Base-by-base conservation (phyloP, 2,797 vertebrate species). In the Gallinago nigripennis region DNA sequence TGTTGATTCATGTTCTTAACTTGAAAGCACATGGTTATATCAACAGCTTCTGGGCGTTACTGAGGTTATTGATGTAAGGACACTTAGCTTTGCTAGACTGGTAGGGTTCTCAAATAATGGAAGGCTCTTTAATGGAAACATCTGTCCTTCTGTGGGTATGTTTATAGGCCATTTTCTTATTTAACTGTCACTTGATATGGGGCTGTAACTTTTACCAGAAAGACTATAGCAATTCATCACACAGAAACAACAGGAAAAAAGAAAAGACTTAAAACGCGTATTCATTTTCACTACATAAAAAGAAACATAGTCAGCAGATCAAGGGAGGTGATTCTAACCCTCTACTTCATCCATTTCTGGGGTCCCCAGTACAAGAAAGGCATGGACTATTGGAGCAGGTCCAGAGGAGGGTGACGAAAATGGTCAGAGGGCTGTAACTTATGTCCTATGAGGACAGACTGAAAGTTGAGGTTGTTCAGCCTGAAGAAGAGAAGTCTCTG, bases 371-470 rank as follows among this genome's bases (percentile, higher is more conserved):
- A 50, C 13, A 63, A 37, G 12, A 50, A 41, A 45, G 51, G 23
- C 9, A 4, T 48, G 31, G 33, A 78, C 19, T 7, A 3, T 23
- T 79, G 63, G 45, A n/a, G 2, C 0, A 0, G 4, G 8, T 79
- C 35, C 33, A 82, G 65, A 58, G 20, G 20, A 76, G 11, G 48
- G 7, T 7, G 4, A 48, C 1, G 2, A 68, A 80, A 28, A 10
- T 21, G 4, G 3, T 43, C 16, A 30, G 24, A 54, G 12, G 4
- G 12, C 1, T 68, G 18, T 28, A 63, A 4, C 8, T 51, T 11
- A 13, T 63, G 37, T 57, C 8, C 24, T 45, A 0, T 28, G 27
- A 57, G 5, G 11, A 54, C 8, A 68, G 12, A 9, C 21, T 48
- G 53, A 84, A 51, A 51, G 16, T 5, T 43, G 11, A 27, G 6